phyloP scores from a whole-genome alignment of 1,140 invertebrate species.

The Meteorus sp. region DNA sequence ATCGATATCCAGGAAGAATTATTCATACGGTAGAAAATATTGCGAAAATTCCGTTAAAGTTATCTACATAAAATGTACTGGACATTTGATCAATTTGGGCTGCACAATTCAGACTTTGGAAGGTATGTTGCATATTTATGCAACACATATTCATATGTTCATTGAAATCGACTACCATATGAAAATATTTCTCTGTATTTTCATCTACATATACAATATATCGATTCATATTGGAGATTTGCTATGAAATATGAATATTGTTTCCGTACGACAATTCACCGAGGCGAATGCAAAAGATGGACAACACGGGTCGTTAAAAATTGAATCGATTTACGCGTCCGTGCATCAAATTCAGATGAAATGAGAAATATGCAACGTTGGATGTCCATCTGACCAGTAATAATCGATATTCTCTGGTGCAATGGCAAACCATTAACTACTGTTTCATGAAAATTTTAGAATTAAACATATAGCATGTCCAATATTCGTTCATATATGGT shows the following conservation, averaged over 20 bases:
- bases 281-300: slow-evolving; percentile 39
- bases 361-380: slow-evolving; percentile 35
- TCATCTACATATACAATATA: not conserved
- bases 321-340: slow-evolving; percentile 49
- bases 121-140: too few relatives aligned
- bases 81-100: too few relatives aligned
- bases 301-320: slow-evolving; percentile 52
- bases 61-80: too few relatives aligned
- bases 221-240: slow-evolving; percentile 10
- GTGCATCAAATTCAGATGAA: slow-evolving; percentile 49
- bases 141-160: too few relatives aligned
- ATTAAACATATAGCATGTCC: not conserved
- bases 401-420: slow-evolving; percentile 40
- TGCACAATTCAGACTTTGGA: too few relatives aligned
- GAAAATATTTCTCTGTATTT: slow-evolving; percentile 7
- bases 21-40: too few relatives aligned
- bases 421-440: not conserved
- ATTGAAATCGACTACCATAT: slow-evolving; percentile 5
- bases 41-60: too few relatives aligned
- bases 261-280: slow-evolving; percentile 36
- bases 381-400: slow-evolving; percentile 20
- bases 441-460: not conserved
- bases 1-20: too few relatives aligned
- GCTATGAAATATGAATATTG: slow-evolving; percentile 13
- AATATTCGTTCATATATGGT: not conserved